Conservation (phyloP, 1,140 invertebrate genomes). For the Eciton burchellii region DNA sequence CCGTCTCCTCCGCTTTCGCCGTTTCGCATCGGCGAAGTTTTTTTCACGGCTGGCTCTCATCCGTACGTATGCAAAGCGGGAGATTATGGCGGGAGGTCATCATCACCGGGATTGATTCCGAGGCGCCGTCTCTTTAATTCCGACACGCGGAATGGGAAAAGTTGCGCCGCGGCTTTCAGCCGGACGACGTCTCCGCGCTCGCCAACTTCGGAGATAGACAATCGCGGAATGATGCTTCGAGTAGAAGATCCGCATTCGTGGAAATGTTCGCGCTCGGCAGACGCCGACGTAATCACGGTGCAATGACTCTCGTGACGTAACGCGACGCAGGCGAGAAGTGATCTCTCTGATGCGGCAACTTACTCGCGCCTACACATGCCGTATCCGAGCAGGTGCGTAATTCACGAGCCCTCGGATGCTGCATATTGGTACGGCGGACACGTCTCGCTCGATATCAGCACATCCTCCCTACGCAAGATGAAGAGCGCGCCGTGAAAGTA, state of each 20-base stretch:
- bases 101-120: slow-evolving; percentile 51
- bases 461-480: background rate
- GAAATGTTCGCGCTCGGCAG: background rate
- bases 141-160: slow-evolving; percentile 38
- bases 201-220: slow-evolving; percentile 4
- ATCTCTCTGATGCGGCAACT: background rate
- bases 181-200: slow-evolving; percentile 28
- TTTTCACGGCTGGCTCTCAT: slow-evolving; percentile 42
- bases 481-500: slow-evolving; percentile 28
- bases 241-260: background rate
- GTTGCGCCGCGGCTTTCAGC: slow-evolving; percentile 20
- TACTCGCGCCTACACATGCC: background rate
- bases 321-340: background rate
- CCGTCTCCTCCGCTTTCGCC: background rate
- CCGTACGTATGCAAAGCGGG: slow-evolving; percentile 49
- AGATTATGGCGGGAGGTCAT: slow-evolving; percentile 58
- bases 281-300: background rate
- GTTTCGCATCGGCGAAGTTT: background rate
- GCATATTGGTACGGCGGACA: background rate
- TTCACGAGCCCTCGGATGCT: background rate
- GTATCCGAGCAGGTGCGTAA: background rate
- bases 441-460: slow-evolving; percentile 5
- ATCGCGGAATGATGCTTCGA: slow-evolving; percentile 8
- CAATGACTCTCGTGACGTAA: background rate
- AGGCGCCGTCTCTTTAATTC: slow-evolving; percentile 66